These are phyloP conservation scores for Diplolepis rosae DNA, from an alignment of 2,888 invertebrate species.

Conservation along the genomic window DNA sequence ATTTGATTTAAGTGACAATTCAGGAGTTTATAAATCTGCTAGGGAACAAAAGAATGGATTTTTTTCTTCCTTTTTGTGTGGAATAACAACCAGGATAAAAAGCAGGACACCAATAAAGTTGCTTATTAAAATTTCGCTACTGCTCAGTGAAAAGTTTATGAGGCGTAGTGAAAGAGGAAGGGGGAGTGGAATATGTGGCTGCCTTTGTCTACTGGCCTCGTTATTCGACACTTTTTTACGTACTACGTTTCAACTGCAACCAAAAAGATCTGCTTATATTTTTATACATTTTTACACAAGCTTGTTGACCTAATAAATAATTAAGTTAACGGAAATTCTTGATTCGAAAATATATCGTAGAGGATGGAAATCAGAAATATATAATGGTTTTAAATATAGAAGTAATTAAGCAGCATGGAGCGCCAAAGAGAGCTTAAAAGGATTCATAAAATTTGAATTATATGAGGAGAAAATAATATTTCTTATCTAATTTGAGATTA, in stretches of 20 bases:
- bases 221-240: not conserved
- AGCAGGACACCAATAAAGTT: slow-evolving; percentile 34
- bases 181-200: not conserved
- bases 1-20: not conserved
- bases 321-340: too few relatives aligned
- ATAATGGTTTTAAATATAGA: too few relatives aligned
- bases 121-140: slow-evolving; percentile 41
- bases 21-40: not conserved
- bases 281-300: too few relatives aligned
- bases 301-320: not conserved
- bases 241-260: slow-evolving; percentile 6
- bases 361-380: too few relatives aligned
- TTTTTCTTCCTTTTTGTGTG: not conserved
- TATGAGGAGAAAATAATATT: too few relatives aligned
- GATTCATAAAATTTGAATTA: too few relatives aligned
- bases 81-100: not conserved
- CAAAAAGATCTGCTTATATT: not conserved
- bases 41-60: not conserved
- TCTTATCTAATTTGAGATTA: too few relatives aligned
- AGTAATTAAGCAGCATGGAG: too few relatives aligned
- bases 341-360: too few relatives aligned
- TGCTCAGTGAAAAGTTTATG: slow-evolving; percentile 25
- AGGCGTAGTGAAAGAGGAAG: not conserved
- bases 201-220: slow-evolving; percentile 19
- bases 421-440: too few relatives aligned